Percentiles rank a stretch among this genome's conserved stretches.
phyloP scores from a whole-genome alignment of 2,888 invertebrate species.

The Xanthia icteritia region DNA sequence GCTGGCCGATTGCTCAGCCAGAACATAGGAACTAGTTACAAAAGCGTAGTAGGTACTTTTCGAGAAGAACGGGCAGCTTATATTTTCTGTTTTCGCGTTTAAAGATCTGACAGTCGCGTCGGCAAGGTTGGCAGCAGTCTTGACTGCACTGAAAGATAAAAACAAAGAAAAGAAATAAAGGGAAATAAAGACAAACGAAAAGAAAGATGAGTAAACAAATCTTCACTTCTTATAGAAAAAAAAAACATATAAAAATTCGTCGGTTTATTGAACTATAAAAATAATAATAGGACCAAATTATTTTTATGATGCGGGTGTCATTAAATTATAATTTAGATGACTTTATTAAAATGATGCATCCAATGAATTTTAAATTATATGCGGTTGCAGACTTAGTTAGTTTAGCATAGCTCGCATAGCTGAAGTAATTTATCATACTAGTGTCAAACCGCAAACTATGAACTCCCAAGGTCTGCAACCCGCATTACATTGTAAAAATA shows the following conservation, averaged over 20 bases:
- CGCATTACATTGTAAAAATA: too few species aligned
- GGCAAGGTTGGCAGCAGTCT: background rate
- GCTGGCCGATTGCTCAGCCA: too few species aligned
- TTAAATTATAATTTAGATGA: background rate
- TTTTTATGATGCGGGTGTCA: background rate
- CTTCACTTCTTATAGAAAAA: too few species aligned
- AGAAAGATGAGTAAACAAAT: background rate
- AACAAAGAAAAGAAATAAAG: background rate
- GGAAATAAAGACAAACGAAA: background rate
- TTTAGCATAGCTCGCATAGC: too few species aligned
- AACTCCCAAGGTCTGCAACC: too few species aligned
- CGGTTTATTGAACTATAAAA: background rate
- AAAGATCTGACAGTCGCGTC: background rate
- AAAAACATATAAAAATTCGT: too few species aligned
- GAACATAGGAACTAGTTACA: too few species aligned
- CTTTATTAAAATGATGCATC: background rate
- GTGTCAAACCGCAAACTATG: too few species aligned
- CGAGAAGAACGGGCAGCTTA: background rate
- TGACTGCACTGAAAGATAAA: background rate
- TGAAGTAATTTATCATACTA: too few species aligned
- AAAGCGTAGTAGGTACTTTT: too few species aligned
- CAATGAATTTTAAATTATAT: background rate
- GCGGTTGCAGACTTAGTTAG: too few species aligned
- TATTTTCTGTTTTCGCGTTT: background rate
- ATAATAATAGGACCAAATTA: background rate